Base-by-base conservation (phyloP, 2,797 vertebrate species). In the Lophotriccus pileatus region DNA sequence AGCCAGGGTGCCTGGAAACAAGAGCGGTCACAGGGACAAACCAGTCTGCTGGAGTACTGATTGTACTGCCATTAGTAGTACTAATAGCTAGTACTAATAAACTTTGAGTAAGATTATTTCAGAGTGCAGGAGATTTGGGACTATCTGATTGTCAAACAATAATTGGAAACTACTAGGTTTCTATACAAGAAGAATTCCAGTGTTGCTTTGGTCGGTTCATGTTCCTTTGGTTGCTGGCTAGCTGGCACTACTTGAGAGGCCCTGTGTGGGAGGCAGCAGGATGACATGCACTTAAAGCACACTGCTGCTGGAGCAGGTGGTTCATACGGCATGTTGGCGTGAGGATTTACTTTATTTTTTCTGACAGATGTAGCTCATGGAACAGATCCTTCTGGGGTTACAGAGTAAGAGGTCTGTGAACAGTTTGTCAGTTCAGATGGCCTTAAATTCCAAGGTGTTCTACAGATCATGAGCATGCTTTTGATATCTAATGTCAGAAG, bases 11-110 rank as follows among this genome's bases (percentile, higher is more conserved):
- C 34, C 10, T 32, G 52, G 34, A 37, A 27, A 18, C 4, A 9
- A 6, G 22, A 68, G 39, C 0, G 7, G 23, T 6, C 1, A 0
- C 10, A 5, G 9, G 21, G n/a, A 14, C 14, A 59, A 22, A 46
- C 4, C 12, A 2, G 0, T 30, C 32, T 34, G 39, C 17, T 32
- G n/a, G 28, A 56, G 64, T 66, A 30, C 36, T 69, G 5, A 18
- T 34, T 9, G n/a, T 22, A 22, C 36, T 53, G 6, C 36, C 36
- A 14, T 24, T 52, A 52, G 27, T 39, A 69, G 28, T 22, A 23
- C 30, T n/a, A 9, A 14, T 15, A 32, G 30, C 9, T 63, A 30
- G 30, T 44, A 12, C 12, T n/a, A 10, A 5, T 20, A 46, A 24
- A 4, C 8, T 44, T 44, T 22, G 19, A 70, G 24, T 27, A 30